Base-by-base conservation (phyloP, 2,113 vertebrate genomes). In the Chaenocephalus aceratus region DNA sequence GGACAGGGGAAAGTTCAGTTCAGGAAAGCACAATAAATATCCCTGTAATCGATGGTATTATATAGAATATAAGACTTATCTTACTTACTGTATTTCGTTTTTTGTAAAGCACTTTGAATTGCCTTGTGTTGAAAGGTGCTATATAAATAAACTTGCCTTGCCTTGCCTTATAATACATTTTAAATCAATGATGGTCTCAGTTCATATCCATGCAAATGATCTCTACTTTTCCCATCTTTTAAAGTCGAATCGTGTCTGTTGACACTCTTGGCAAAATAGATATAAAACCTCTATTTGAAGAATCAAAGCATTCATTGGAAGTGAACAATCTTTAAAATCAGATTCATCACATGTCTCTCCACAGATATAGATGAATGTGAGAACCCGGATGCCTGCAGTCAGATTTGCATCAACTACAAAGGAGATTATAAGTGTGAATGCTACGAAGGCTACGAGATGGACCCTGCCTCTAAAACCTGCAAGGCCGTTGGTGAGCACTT, bases 341-440 rank as follows among this genome's bases (percentile, higher is more conserved):
- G 36, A 41, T 41, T 41, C n/a, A 8, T 48, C n/a, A 10, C 44
- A 36, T 56, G 58, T 88, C 77, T 91, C 83, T 90, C 73, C 72
- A 49, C 94, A 99, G 98, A 99, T 94, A 97, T 99, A 80, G 96
- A 99, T 6, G 98, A 99, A 93, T 99, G 98, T 88, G 96, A 99
- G 94, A 97, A 98, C 89, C 96, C 97, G 8, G 96, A 98, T 6
- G 95, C 96, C 82, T 99, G 98, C 95, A 99, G 98, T 94, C 98
- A 99, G 92, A 97, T 98, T 94, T 99, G 98, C 93, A 95, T 99
- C 94, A 99, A 99, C 93, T 98, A 98, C 93, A 99, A 99, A 93
- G 98, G 98, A 23, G 97, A 98, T 94, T 98, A 96, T 87, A 99
- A 99, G 94, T 99, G 98, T 1, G 97, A 99, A 86, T 99, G 98